Evolutionary conservation across 2,113 vertebrate species (phyloP).

Genomic region (Phainopepla nitens): DNA sequence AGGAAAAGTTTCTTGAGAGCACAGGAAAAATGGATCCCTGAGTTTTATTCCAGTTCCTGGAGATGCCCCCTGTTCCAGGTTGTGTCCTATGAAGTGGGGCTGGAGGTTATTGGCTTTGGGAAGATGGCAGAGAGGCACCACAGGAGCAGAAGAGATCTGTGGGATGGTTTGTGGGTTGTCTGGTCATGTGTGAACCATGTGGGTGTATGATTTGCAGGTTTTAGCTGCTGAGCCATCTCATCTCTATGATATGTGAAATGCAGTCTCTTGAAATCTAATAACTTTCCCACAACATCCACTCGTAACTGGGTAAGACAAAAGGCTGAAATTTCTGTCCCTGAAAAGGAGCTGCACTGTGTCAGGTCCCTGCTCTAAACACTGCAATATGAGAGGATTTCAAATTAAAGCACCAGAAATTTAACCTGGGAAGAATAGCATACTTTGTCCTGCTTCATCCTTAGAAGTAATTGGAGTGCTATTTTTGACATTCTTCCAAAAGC

Average conservation of each 20-base stretch:
- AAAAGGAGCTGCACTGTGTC: not conserved
- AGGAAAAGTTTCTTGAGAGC: not conserved
- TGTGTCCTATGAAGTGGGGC: not conserved
- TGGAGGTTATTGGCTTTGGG: not conserved
- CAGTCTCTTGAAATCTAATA: not conserved
- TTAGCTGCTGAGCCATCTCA: not conserved
- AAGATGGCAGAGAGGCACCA: not conserved
- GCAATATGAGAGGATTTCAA: not conserved
- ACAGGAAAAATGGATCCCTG: not conserved
- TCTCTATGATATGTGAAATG: not conserved
- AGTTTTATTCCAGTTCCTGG: not conserved
- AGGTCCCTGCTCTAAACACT: not conserved
- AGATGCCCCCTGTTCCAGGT: accelerated
- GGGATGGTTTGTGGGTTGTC: not conserved
- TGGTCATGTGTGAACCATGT: accelerated
- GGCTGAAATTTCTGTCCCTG: not conserved
- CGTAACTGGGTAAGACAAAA: not conserved
- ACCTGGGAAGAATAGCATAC: not conserved
- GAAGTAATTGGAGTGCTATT: not conserved
- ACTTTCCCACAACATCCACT: not conserved
- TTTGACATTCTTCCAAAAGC: not conserved
- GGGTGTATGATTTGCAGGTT: not conserved
- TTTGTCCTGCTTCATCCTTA: not conserved
- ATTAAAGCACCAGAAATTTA: not conserved
- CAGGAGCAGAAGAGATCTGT: not conserved